Conservation (phyloP, 2,113 vertebrate species). For the Geococcyx californianus region DNA sequence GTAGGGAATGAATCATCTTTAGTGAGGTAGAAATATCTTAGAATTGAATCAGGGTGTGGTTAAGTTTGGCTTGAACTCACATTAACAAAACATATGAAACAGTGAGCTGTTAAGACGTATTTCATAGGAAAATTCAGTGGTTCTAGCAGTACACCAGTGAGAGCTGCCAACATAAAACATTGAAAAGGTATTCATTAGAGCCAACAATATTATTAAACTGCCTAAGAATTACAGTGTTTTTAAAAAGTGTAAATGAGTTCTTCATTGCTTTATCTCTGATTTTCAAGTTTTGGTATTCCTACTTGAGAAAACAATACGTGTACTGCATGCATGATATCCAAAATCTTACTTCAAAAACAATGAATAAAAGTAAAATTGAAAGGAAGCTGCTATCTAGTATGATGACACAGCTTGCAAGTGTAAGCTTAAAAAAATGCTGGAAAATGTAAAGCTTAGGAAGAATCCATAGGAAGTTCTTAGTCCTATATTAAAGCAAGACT, state of each 20-base stretch:
- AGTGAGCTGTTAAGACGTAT: not conserved
- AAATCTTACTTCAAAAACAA: not conserved
- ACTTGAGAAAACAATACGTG: not conserved
- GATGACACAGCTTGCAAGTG: not conserved
- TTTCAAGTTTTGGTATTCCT: not conserved
- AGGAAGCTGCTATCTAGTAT: not conserved
- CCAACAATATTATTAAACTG: not conserved
- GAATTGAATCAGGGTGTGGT: not conserved
- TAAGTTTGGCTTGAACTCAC: not conserved
- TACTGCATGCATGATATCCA: not conserved
- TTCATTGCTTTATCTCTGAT: not conserved
- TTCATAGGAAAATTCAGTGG: not conserved
- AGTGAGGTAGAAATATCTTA: not conserved
- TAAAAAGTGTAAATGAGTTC: not conserved
- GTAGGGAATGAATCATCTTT: not conserved
- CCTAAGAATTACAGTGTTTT: not conserved
- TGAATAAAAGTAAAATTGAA: not conserved
- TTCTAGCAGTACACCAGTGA: not conserved
- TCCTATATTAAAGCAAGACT: not conserved
- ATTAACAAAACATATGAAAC: not conserved
- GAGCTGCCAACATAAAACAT: not conserved
- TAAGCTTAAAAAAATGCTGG: not conserved
- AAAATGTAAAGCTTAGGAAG: not conserved
- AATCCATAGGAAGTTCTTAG: not conserved
- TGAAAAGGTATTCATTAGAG: not conserved